phyloP scores from a whole-genome alignment of 2,113 vertebrate species.

The Colinus virginianus region DNA sequence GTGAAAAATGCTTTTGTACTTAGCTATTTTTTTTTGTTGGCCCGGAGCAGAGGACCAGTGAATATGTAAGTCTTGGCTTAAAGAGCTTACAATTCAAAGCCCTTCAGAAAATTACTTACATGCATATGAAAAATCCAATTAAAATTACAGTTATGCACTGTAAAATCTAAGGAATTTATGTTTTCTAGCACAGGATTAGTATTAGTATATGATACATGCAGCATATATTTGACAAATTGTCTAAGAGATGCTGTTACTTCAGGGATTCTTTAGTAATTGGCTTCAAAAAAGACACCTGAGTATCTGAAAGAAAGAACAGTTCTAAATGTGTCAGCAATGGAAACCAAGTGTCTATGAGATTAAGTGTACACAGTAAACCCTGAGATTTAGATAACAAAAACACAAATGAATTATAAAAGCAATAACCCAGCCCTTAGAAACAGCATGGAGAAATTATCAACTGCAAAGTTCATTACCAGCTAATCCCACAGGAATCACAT shows the following conservation, averaged over 20 bases:
- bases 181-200: background rate
- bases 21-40: background rate
- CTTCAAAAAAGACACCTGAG: background rate
- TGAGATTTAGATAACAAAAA: background rate
- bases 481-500: slow-evolving; percentile 10
- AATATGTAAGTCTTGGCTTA: background rate
- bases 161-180: background rate
- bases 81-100: background rate
- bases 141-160: background rate
- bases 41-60: background rate
- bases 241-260: background rate
- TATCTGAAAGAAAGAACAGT: background rate
- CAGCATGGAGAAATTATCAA: background rate
- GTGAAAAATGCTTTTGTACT: background rate
- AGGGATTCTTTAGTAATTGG: slow-evolving; percentile 34
- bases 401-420: background rate
- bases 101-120: background rate
- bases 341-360: background rate
- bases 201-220: background rate
- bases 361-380: background rate
- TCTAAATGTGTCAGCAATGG: background rate
- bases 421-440: background rate
- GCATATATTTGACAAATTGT: background rate
- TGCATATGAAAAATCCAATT: background rate
- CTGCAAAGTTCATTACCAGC: background rate